phyloP scores from a whole-genome alignment of 1,140 invertebrate genomes.

The Papilio dardanus region DNA sequence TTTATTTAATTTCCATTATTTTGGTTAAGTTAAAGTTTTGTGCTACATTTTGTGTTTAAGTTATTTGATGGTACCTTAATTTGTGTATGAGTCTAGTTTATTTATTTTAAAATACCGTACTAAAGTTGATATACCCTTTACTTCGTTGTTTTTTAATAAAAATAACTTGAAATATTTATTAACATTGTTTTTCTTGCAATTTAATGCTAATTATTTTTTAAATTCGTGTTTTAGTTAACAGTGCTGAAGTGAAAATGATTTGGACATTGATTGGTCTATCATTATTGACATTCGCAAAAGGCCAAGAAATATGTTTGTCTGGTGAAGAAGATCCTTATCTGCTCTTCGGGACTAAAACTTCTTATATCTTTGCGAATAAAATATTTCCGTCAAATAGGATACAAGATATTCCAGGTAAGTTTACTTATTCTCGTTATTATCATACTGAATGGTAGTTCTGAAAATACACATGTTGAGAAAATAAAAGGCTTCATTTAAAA shows the following conservation, averaged over 20 bases:
- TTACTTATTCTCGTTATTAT: neutral
- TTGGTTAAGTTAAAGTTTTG: conserved; percentile 26
- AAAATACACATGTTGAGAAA: no score
- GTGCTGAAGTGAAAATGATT: conserved; percentile 48
- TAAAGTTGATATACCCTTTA: neutral
- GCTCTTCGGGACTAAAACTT: conserved; percentile 85
- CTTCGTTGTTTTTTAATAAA: neutral
- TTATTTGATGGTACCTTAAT: conserved; percentile 45
- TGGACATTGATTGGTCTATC: conserved; percentile 47
- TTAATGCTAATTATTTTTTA: neutral
- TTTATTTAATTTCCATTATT: neutral
- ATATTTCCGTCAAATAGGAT: conserved; percentile 67
- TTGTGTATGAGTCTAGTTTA: neutral
- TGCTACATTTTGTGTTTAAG: conserved; percentile 41
- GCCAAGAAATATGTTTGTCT: conserved; percentile 83
- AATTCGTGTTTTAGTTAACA: neutral
- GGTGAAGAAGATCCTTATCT: conserved; percentile 83
- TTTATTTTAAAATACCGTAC: neutral
- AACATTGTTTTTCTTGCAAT: neutral
- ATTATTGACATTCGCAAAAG: conserved; percentile 47
- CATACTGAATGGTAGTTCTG: no score
- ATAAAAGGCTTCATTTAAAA: no score
- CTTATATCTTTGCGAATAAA: conserved; percentile 84
- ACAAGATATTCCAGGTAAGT: conserved; percentile 83
- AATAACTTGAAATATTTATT: neutral